Conservation (phyloP, 2,888 invertebrate species). For the Leucophenga maculata region DNA sequence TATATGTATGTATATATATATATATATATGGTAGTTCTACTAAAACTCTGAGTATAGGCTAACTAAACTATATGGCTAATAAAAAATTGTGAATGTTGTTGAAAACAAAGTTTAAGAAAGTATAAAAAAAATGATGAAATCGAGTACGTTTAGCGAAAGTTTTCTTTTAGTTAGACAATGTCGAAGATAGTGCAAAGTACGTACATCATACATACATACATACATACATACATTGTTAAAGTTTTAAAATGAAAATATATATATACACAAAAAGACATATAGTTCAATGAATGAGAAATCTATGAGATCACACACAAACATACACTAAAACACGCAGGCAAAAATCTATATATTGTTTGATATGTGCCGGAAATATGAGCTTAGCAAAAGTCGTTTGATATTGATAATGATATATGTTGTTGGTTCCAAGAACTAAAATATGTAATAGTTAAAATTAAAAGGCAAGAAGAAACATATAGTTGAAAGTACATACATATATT, state of each 20-base stretch:
- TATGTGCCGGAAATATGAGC: slow-evolving; percentile 15
- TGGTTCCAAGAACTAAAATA: slow-evolving; percentile 53
- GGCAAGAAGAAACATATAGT: background rate
- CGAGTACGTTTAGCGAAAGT: too few species aligned
- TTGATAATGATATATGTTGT: slow-evolving; percentile 41
- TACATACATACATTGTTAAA: background rate
- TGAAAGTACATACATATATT: background rate
- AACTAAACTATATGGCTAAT: slow-evolving; percentile 20
- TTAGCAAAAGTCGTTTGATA: slow-evolving; percentile 21
- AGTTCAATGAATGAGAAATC: background rate
- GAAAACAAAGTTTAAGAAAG: background rate
- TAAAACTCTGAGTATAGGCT: slow-evolving; percentile 12
- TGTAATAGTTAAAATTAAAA: slow-evolving; percentile 33
- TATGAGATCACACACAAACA: background rate
- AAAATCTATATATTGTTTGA: background rate
- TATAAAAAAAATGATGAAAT: background rate
- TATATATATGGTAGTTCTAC: too few species aligned
- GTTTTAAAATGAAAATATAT: background rate
- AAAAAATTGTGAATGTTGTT: slow-evolving; percentile 32
- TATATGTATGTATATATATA: slow-evolving; percentile 48
- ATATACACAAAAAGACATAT: background rate
- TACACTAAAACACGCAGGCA: too few species aligned
- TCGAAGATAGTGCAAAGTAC: background rate
- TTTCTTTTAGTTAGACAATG: background rate
- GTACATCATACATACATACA: background rate